Conservation (phyloP, 1,140 invertebrate species). For the Arion vulgaris region DNA sequence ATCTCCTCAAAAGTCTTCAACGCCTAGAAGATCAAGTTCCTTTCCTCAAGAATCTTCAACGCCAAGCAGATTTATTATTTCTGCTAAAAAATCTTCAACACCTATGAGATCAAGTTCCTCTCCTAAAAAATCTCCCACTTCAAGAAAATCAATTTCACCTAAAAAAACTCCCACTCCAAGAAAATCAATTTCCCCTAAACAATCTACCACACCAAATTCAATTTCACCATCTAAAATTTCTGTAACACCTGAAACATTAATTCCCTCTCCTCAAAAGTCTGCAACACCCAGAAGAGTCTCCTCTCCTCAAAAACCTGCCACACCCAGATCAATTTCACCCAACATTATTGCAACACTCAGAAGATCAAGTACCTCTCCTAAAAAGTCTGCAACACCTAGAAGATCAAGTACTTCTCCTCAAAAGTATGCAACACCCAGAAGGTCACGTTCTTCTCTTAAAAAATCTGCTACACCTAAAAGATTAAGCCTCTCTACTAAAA, state of each 20-base stretch:
- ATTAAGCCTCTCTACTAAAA: not conserved
- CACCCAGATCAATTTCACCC: not conserved
- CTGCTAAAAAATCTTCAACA: too few species aligned
- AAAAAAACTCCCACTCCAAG: not conserved
- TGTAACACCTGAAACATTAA: not conserved
- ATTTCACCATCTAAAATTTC: not conserved
- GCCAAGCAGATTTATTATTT: too few species aligned
- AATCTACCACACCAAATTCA: not conserved
- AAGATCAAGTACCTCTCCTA: not conserved
- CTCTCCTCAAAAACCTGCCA: not conserved
- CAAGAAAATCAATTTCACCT: not conserved
- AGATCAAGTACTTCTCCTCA: not conserved
- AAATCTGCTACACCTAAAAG: not conserved
- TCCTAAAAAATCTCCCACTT: too few species aligned
- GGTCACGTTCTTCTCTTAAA: not conserved
- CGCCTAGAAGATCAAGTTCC: too few species aligned
- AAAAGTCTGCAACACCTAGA: constrained; percentile 18
- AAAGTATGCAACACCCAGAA: not conserved
- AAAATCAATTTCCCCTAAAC: not conserved
- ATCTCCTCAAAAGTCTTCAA: too few species aligned
- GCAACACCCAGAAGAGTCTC: constrained; percentile 12
- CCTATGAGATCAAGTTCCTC: too few species aligned
- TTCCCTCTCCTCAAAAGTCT: not conserved
- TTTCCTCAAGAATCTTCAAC: too few species aligned
- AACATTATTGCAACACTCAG: not conserved